Conservation (phyloP, 2,888 invertebrate species). For the Drosophila tripunctata region DNA sequence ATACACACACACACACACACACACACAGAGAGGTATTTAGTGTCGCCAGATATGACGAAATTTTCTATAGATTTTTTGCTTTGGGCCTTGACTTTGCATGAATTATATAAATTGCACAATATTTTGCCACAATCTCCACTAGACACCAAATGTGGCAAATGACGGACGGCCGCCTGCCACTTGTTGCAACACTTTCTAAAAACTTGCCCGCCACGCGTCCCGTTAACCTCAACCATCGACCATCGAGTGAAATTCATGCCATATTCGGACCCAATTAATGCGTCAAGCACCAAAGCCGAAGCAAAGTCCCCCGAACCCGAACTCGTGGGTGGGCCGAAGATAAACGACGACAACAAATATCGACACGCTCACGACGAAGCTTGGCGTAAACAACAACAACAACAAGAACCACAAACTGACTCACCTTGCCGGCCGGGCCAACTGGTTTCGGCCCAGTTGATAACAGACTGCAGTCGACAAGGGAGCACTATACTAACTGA, state of each 20-base stretch:
- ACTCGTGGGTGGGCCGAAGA: slow-evolving; percentile 48
- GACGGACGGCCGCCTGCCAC: slow-evolving; percentile 22
- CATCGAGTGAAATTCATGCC: slow-evolving; percentile 43
- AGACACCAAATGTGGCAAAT: not conserved
- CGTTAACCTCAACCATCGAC: slow-evolving; percentile 45
- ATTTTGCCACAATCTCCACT: not conserved
- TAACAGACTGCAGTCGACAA: slow-evolving; percentile 30
- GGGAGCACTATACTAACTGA: no score
- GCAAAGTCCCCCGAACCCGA: slow-evolving; percentile 4
- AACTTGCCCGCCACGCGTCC: slow-evolving; percentile 31
- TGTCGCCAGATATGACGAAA: slow-evolving; percentile 24
- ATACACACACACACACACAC: slow-evolving; percentile 36
- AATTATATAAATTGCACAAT: slow-evolving; percentile 22
- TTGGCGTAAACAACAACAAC: slow-evolving; percentile 1
- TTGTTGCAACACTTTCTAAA: slow-evolving; percentile 36
- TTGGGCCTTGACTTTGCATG: slow-evolving; percentile 2
- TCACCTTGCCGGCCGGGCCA: slow-evolving; percentile 19
- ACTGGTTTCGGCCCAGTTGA: slow-evolving; percentile 48
- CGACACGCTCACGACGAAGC: slow-evolving; percentile 45
- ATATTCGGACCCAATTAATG: slow-evolving; percentile 40
- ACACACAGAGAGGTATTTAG: not conserved
- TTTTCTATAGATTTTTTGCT: slow-evolving; percentile 7
- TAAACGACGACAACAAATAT: slow-evolving; percentile 26
- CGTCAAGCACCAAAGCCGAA: slow-evolving; percentile 37
- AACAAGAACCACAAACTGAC: slow-evolving; percentile 7